Evolutionary conservation across 2,113 vertebrate genomes (phyloP).

Genomic region (Hydrochoerus hydrochaeris): DNA sequence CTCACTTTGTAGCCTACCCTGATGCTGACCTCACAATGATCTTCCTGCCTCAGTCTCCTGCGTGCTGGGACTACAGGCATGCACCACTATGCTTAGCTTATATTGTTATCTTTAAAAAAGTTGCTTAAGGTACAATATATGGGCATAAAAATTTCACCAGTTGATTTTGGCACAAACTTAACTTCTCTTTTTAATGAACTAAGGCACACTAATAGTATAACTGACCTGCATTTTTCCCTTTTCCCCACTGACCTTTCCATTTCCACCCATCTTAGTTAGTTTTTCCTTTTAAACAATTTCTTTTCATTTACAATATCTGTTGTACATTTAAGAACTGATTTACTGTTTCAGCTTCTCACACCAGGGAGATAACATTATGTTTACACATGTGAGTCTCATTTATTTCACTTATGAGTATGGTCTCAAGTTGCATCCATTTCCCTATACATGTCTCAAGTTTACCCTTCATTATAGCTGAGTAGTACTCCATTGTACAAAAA

Average conservation of each 20-base stretch:
- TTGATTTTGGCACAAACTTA: neutral
- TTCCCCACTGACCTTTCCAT: neutral
- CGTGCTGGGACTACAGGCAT: too few relatives aligned
- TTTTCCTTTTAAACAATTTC: neutral
- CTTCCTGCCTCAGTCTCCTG: too few relatives aligned
- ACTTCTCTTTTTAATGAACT: neutral
- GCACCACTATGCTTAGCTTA: too few relatives aligned
- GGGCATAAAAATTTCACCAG: neutral
- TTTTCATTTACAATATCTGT: neutral
- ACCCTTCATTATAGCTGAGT: neutral
- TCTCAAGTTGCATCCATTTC: neutral
- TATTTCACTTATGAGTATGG: neutral
- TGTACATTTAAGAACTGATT: neutral
- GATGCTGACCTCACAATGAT: too few relatives aligned
- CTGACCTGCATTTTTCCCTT: neutral
- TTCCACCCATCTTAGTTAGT: neutral
- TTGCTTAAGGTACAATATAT: neutral
- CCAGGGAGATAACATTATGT: neutral
- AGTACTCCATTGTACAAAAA: neutral
- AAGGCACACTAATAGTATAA: neutral
- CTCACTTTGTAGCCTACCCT: too few relatives aligned
- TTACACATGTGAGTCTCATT: neutral
- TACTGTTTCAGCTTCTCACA: neutral
- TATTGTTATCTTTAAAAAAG: neutral
- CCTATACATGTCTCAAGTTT: neutral